Evolutionary conservation across 2,888 invertebrate genomes (phyloP), one percentile per base, ranked within the genome.

Genomic region (Ennomos fuscantarius): DNA sequence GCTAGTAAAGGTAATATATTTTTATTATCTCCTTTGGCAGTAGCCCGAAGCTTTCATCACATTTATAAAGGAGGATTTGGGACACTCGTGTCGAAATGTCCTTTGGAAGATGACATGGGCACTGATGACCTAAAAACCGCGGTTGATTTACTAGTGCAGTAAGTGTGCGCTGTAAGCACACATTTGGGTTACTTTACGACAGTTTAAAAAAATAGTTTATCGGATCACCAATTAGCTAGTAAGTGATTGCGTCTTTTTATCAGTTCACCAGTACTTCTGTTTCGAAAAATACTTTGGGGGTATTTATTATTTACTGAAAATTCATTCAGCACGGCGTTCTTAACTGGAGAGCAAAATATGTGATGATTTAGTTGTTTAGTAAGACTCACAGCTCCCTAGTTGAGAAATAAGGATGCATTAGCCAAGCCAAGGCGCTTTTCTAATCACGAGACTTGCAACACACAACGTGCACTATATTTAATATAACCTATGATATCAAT

Each of bases 11-110:
- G 69, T 65, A 72, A 68, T 77, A 70, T 67, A 73, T 70, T 65
- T 63, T 68, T 70, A 78, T 78, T 79, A 82, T 84, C 84, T 76
- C 72, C 63, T 80, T 73, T 74, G 75, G 72, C 74, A 76, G 65
- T 60, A 63, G 49, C 43, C 44, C 49, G 52, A 44, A 56, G 49
- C 54, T 67, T 65, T 62, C 62, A 52, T 60, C 65, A 67, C 62
- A 46, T 60, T 63, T 62, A 65, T 67, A 57, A 56, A 50, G 62
- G 46, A 62, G 55, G 56, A 65, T 63, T 62, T 56, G 42, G 65
- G 45, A 52, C 61, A 44, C 44, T 53, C 52, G 55, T 67, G 65
- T 63, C 55, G 63, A 60, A 59, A 65, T 46, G 45, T 60, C 60
- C 59, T 60, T 53, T 60, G 49, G 13, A 41, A 53, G 56, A 36